Evolutionary conservation across 1,140 invertebrate genomes (phyloP).

Genomic region (Bathynomus jamesi): DNA sequence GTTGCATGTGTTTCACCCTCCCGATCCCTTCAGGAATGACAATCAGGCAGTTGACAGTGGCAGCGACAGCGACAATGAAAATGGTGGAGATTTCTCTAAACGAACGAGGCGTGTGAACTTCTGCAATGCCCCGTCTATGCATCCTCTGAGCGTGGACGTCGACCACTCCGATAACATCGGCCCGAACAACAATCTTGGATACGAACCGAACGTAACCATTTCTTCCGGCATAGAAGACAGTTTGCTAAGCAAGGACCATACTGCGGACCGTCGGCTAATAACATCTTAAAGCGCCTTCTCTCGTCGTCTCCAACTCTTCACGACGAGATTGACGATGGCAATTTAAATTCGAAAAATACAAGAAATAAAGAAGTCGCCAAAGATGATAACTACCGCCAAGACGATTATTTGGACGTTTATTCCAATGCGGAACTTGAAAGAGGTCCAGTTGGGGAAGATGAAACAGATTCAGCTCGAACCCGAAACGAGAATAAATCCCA

Average conservation of each 20-base stretch:
- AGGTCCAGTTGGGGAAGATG: neutral
- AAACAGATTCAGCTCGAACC: neutral
- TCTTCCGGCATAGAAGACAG: slow-evolving; percentile 16
- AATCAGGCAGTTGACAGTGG: slow-evolving; percentile 35
- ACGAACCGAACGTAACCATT: slow-evolving; percentile 21
- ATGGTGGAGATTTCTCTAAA: slow-evolving; percentile 13
- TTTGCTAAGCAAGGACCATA: slow-evolving; percentile 10
- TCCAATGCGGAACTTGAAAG: neutral
- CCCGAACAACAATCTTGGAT: slow-evolving; percentile 18
- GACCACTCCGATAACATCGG: slow-evolving; percentile 10
- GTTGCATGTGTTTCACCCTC: slow-evolving; percentile 27
- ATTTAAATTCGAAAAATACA: neutral
- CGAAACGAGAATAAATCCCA: neutral
- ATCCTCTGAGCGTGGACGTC: slow-evolving; percentile 23
- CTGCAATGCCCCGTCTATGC: slow-evolving; percentile 21
- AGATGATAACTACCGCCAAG: neutral
- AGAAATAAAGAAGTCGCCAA: neutral
- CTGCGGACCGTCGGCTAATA: slow-evolving; percentile 15
- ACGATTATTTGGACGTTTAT: neutral
- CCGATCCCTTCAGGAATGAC: slow-evolving; percentile 31
- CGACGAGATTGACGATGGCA: neutral
- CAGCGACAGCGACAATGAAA: slow-evolving; percentile 32
- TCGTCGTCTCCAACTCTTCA: neutral
- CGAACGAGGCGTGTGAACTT: slow-evolving; percentile 18
- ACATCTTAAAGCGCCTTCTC: slow-evolving; percentile 24